Conservation (phyloP, 2,888 invertebrate genomes). For the Cheilosia vernalis region DNA sequence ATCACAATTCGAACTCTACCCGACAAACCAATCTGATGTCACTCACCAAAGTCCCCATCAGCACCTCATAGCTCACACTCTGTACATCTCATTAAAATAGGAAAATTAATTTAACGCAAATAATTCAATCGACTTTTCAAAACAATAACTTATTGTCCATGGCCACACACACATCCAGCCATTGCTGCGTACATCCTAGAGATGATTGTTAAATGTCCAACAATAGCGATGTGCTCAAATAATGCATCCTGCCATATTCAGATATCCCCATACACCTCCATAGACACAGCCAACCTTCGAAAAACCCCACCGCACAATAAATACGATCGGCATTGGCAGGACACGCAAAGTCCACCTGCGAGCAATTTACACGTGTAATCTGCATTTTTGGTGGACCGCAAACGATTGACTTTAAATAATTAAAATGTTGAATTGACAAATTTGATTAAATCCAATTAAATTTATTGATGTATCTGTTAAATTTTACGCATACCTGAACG, state of each 20-base stretch:
- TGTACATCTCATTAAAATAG: slow-evolving; percentile 73
- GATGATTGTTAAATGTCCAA: slow-evolving; percentile 37
- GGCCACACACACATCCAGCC: slow-evolving; percentile 11
- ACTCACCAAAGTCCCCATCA: not conserved
- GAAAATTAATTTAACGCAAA: slow-evolving; percentile 79
- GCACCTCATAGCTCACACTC: not conserved
- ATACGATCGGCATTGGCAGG: not conserved
- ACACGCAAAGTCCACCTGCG: slow-evolving; percentile 50
- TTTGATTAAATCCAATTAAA: slow-evolving; percentile 81
- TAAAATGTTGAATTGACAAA: slow-evolving; percentile 81
- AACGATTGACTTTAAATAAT: slow-evolving; percentile 81
- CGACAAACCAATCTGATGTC: too few relatives aligned
- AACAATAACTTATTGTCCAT: slow-evolving; percentile 77
- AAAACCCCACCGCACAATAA: not conserved
- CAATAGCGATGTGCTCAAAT: slow-evolving; percentile 41
- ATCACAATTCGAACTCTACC: too few relatives aligned
- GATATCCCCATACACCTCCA: slow-evolving; percentile 25
- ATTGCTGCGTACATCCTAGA: slow-evolving; percentile 29
- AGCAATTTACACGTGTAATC: slow-evolving; percentile 77
- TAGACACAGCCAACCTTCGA: too few relatives aligned
- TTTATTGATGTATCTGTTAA: slow-evolving; percentile 78
- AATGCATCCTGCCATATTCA: slow-evolving; percentile 54
- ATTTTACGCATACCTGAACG: slow-evolving; percentile 76
- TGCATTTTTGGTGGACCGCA: slow-evolving; percentile 76
- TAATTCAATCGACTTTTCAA: slow-evolving; percentile 79